Conservation (phyloP, 2,797 vertebrate genomes). For the Pangasius sanitwongsei region DNA sequence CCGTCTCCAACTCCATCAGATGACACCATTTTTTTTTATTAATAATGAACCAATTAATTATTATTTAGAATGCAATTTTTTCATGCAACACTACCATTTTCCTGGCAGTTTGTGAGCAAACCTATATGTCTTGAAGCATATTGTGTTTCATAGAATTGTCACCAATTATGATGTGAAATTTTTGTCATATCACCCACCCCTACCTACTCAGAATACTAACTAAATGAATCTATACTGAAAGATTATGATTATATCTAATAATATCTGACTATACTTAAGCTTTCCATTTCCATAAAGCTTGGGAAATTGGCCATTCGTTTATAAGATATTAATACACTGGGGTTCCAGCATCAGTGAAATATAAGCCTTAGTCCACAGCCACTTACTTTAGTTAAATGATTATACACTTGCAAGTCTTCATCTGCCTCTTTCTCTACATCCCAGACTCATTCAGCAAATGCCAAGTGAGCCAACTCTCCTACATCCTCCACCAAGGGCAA, state of each 20-base stretch:
- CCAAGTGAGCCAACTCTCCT: background rate
- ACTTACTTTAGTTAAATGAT: conserved; percentile 4
- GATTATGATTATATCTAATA: background rate
- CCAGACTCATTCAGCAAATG: background rate
- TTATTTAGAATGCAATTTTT: no score
- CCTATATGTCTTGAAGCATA: background rate
- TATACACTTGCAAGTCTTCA: conserved; percentile 2
- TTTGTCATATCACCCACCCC: background rate
- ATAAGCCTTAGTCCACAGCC: background rate
- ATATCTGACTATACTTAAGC: no score
- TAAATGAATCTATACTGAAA: background rate
- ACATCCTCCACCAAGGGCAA: conserved; percentile 17
- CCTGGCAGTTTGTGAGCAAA: no score
- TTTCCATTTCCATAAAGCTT: background rate
- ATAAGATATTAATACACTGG: background rate
- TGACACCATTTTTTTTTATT: no score
- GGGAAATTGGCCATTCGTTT: background rate
- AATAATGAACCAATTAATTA: no score
- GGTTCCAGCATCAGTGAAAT: background rate
- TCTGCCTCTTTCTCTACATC: background rate
- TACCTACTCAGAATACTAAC: background rate
- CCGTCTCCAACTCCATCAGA: background rate
- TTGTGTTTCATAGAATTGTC: background rate
- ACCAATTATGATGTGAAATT: background rate
- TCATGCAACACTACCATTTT: no score